Evolutionary conservation across 2,797 vertebrate species (phyloP).

Genomic region (Decapterus maruadsi): DNA sequence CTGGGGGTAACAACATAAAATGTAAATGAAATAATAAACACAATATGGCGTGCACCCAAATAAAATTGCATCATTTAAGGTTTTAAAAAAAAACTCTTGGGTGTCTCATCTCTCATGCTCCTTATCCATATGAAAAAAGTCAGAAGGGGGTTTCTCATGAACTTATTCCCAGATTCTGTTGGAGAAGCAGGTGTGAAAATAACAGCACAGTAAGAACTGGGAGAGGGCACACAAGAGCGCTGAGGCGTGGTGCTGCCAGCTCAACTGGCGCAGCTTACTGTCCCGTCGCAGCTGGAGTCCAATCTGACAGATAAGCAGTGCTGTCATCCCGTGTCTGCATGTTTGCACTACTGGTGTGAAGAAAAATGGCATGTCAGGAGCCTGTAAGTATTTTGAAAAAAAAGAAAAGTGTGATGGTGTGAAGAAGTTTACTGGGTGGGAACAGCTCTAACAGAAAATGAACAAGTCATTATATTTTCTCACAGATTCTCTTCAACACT

Average conservation of each 20-base stretch:
- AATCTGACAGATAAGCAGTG: slow-evolving; percentile 35
- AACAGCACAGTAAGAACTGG: slow-evolving; percentile 18
- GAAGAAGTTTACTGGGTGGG: slow-evolving; percentile 2
- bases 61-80: neutral
- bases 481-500: neutral
- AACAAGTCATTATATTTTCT: slow-evolving; percentile 10
- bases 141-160: neutral
- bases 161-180: neutral
- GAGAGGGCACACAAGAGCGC: slow-evolving; percentile 21
- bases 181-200: slow-evolving; percentile 22
- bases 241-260: slow-evolving; percentile 18
- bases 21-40: too few relatives aligned
- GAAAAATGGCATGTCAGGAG: slow-evolving; percentile 20
- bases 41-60: neutral
- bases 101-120: neutral
- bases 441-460: neutral
- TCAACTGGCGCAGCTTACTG: slow-evolving; percentile 43
- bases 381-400: neutral
- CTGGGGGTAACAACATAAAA: too few relatives aligned
- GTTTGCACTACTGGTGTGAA: slow-evolving; percentile 27
- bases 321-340: slow-evolving; percentile 34
- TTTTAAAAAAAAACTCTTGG: neutral
- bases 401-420: slow-evolving; percentile 21
- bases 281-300: slow-evolving; percentile 51
- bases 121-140: neutral